Base-by-base conservation (phyloP, 2,888 invertebrate genomes). In the Cosmopolites sordidus region DNA sequence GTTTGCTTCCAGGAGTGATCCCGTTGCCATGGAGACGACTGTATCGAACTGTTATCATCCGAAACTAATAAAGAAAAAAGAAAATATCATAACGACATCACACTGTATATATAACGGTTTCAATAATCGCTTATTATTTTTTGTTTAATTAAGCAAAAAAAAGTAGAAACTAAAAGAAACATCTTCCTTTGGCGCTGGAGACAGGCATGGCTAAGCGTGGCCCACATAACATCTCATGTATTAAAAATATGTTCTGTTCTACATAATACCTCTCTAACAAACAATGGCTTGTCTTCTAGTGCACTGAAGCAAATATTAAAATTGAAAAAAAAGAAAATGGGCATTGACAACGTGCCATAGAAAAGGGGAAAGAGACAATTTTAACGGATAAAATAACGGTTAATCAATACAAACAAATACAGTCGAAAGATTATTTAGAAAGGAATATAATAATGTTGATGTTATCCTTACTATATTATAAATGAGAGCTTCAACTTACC, bases 1-100 rank as follows among this genome's bases (percentile, higher is more conserved):
- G 83, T 77, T 75, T 91, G 91, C 75, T 91, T 91, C 89, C 91
- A 92, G 71, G 87, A 87, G 76, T 90, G 90, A 75, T 92, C 91
- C 65, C 91, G 82, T 76, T 90, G 89, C 89, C 91, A 91, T 58
- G 91, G 92, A 68, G 91, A 92, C 63, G 91, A 91, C 74, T 91
- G 90, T 71, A 92, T 83, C 61, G 91, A 92, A 70, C 89, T 89
- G 77, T 90, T 92, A 76, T 92, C 92, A 78, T 92, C 92, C 68
- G 91, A 90, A 76, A 88, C 86, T 86, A 65, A 44, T 73, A 72
- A 59, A 45, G 5, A 14, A 18, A 37, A 37, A 22, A 22, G 8
- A 22, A 22, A 22, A 8, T 22, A 5, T 5, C 3, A 22, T 8
- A 22, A 8, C 22, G 4, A 5, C 4, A 8, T 22, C 22, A 8